phyloP scores from a whole-genome alignment of 2,888 invertebrate species.

The Trissolcus japonicus region DNA sequence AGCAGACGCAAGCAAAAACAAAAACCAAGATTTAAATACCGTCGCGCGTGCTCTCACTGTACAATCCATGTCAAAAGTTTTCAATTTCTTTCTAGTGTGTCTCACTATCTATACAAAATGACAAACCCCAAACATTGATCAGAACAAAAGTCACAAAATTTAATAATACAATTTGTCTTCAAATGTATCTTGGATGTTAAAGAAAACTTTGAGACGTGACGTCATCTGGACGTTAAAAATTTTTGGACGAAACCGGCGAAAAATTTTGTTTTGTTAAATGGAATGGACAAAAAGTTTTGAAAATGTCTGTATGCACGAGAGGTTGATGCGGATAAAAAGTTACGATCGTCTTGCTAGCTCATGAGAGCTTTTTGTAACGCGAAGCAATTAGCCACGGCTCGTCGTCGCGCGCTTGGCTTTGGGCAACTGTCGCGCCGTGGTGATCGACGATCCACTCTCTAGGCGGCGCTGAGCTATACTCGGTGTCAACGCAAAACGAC shows the following conservation, averaged over 20 bases:
- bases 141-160: no score
- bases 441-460: slow-evolving; percentile 57
- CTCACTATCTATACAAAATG: not conserved
- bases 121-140: no score
- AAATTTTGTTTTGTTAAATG: no score
- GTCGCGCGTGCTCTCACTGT: slow-evolving; percentile 41
- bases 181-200: no score
- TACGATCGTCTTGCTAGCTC: slow-evolving; percentile 15
- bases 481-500: slow-evolving; percentile 53
- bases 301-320: slow-evolving; percentile 9
- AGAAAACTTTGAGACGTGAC: no score
- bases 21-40: slow-evolving; percentile 57
- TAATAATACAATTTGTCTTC: no score
- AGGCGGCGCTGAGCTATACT: slow-evolving; percentile 39
- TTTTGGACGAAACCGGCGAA: no score
- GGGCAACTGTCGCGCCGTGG: slow-evolving; percentile 55
- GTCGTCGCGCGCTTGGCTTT: slow-evolving; percentile 68
- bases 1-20: slow-evolving; percentile 50
- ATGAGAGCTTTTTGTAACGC: slow-evolving; percentile 69
- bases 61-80: slow-evolving; percentile 27
- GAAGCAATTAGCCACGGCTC: slow-evolving; percentile 74
- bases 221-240: no score
- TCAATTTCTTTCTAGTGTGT: no score
- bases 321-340: slow-evolving; percentile 15
- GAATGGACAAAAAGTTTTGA: slow-evolving; percentile 7